Conservation (phyloP, 92 coral and sea anemone genomes). For the Epizoanthus illoricatus region DNA sequence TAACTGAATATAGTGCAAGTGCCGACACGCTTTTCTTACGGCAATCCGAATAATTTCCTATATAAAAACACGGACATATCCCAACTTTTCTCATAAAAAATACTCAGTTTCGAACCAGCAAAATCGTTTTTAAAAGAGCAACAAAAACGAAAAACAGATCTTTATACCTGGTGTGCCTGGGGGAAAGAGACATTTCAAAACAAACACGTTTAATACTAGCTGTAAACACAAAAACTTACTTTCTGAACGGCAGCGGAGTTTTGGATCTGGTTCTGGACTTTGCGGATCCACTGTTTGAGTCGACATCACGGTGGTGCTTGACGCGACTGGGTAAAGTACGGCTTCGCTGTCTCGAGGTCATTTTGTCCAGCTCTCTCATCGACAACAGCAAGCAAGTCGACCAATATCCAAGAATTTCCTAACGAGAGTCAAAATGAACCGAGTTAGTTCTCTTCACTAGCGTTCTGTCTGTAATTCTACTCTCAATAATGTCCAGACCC, state of each 20-base stretch:
- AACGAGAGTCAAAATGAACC: background rate
- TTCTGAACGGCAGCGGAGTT: conserved; percentile 38
- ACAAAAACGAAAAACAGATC: background rate
- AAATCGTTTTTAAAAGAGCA: background rate
- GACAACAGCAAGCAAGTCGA: conserved; percentile 3
- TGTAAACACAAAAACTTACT: conserved; percentile 4
- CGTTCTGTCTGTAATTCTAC: background rate
- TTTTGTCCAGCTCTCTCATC: conserved; percentile 31
- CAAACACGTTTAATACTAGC: background rate
- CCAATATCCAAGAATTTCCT: conserved; percentile 1
- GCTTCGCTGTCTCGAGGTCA: conserved; percentile 55
- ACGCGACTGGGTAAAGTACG: conserved; percentile 53
- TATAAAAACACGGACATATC: background rate
- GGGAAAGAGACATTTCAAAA: background rate
- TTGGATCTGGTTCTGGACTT: conserved; percentile 26
- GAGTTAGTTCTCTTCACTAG: background rate
- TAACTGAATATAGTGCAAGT: no score
- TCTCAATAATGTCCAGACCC: background rate
- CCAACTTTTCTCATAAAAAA: background rate
- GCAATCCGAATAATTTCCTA: no score
- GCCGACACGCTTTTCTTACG: no score
- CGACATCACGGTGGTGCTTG: conserved; percentile 28
- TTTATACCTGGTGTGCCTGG: background rate
- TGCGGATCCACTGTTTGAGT: background rate
- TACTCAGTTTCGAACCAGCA: background rate